phyloP scores from a whole-genome alignment of 2,888 invertebrate species.

The Gymnoscelis rufifasciata region DNA sequence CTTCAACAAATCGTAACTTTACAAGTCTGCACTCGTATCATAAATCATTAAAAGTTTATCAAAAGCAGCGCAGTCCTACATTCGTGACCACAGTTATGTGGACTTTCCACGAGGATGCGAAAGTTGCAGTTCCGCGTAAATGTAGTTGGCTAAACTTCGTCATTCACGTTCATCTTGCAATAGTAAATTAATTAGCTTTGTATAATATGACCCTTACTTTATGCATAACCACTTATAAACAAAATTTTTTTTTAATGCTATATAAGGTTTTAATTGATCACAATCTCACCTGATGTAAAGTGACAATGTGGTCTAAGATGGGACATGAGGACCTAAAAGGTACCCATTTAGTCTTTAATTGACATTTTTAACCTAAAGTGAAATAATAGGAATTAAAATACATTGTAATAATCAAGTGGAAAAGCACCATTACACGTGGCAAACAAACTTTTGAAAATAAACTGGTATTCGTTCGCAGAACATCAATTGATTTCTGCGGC shows the following conservation, averaged over 20 bases:
- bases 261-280: too few species aligned
- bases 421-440: background rate
- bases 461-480: conserved; percentile 10
- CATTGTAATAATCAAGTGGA: background rate
- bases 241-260: too few species aligned
- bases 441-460: conserved; percentile 8
- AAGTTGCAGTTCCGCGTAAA: background rate
- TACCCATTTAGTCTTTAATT: too few species aligned
- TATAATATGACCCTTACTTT: too few species aligned
- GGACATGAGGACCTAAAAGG: too few species aligned
- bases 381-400: too few species aligned
- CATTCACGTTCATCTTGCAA: too few species aligned
- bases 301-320: too few species aligned
- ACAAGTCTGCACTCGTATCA: conserved; percentile 36
- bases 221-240: too few species aligned
- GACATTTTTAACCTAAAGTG: too few species aligned
- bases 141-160: background rate
- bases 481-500: conserved; percentile 2
- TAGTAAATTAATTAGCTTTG: too few species aligned
- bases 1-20: conserved; percentile 33
- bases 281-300: too few species aligned
- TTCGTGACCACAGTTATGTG: conserved; percentile 29
- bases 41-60: conserved; percentile 59
- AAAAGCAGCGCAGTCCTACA: conserved; percentile 35
- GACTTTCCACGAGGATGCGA: conserved; percentile 11